Percentiles rank a stretch among this genome's conserved stretches.
Evolutionary conservation across 2,113 vertebrate species (phyloP).

Genomic region (Ceyx melanurus): DNA sequence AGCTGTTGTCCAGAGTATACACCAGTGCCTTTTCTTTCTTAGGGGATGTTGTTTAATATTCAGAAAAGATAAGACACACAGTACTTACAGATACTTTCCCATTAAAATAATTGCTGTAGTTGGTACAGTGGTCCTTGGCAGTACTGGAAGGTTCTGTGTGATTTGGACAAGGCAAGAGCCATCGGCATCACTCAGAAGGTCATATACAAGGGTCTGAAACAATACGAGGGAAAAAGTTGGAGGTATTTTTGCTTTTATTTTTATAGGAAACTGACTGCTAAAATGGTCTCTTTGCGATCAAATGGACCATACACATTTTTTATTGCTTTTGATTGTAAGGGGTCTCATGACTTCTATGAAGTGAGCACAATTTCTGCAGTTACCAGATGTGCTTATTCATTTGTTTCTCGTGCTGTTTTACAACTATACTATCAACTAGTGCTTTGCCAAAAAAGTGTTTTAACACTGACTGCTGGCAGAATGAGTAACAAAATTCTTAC

Average conservation of each 20-base stretch:
- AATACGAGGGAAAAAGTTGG: not conserved
- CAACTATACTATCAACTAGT: not conserved
- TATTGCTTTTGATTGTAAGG: not conserved
- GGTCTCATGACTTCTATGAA: not conserved
- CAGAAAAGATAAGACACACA: not conserved
- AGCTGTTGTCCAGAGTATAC: not conserved
- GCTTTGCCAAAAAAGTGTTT: not conserved
- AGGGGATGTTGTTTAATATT: not conserved
- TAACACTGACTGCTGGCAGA: not conserved
- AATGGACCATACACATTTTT: accelerated
- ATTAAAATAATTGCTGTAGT: not conserved
- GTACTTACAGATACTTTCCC: not conserved
- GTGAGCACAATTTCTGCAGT: not conserved
- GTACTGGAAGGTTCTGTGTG: not conserved
- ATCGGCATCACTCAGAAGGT: not conserved
- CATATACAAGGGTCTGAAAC: not conserved
- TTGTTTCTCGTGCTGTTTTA: not conserved
- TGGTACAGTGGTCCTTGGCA: not conserved
- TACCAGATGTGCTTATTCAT: not conserved
- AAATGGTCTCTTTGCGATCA: not conserved
- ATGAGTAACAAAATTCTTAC: not conserved
- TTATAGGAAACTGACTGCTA: not conserved
- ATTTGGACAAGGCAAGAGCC: not conserved
- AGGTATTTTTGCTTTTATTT: not conserved
- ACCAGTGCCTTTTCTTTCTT: not conserved